These are phyloP conservation scores for Parazoanthus darwini DNA, from an alignment of 92 coral and sea anemone species.

Conservation along the genomic window DNA sequence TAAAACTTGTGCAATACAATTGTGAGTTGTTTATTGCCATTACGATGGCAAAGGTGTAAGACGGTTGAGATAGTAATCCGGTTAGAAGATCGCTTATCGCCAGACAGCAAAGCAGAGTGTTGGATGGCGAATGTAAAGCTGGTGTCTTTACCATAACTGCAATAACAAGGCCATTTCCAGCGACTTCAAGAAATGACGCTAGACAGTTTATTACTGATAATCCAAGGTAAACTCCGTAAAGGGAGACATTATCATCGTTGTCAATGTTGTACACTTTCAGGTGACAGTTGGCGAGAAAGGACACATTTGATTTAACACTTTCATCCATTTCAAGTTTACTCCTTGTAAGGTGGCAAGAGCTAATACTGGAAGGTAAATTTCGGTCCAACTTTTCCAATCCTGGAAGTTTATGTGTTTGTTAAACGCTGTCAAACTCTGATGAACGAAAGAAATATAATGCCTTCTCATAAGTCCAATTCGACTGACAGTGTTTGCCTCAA, in stretches of 20 bases:
- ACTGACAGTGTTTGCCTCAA: too few species aligned
- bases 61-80: background rate
- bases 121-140: background rate
- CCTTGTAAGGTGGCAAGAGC: too few species aligned
- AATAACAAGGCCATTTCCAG: background rate
- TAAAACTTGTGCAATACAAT: background rate
- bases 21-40: background rate
- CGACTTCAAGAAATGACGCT: background rate
- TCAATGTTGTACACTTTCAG: background rate
- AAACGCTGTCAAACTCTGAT: too few species aligned
- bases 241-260: background rate
- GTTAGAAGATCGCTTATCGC: background rate
- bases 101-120: background rate
- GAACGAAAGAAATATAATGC: too few species aligned
- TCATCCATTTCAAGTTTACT: too few species aligned
- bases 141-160: background rate
- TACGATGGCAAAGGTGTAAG: background rate
- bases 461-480: too few species aligned
- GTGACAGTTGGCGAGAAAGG: too few species aligned
- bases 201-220: background rate
- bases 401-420: too few species aligned
- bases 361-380: too few species aligned
- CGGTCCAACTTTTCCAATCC: too few species aligned
- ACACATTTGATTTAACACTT: too few species aligned
- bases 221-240: background rate